These are phyloP conservation scores for Drosophila pseudoobscura DNA, from an alignment of 1,140 invertebrate genomes.

Conservation along the genomic window DNA sequence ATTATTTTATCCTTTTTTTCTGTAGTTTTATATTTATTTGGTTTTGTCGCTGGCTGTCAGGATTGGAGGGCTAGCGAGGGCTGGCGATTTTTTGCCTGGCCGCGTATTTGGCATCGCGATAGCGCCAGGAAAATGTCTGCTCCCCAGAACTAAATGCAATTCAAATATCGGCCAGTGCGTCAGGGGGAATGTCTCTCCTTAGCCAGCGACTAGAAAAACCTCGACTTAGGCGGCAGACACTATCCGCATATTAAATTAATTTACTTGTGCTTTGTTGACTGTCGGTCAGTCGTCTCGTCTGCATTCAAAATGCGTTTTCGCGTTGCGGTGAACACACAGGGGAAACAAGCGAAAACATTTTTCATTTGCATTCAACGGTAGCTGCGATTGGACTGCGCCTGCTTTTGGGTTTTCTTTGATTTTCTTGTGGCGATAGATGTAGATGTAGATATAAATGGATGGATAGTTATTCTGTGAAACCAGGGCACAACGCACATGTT, in stretches of 20 bases:
- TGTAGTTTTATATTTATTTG: constrained; percentile 36
- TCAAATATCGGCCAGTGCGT: constrained; percentile 72
- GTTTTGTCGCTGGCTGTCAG: constrained; percentile 37
- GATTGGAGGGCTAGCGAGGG: constrained; percentile 3
- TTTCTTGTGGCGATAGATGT: constrained; percentile 20
- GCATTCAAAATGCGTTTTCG: constrained; percentile 56
- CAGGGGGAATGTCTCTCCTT: constrained; percentile 49
- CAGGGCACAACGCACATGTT: constrained; percentile 64
- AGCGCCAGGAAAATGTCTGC: constrained; percentile 61
- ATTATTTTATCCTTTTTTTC: constrained; percentile 32
- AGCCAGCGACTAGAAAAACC: constrained; percentile 9
- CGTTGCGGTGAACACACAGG: constrained; percentile 27
- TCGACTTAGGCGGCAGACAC: constrained; percentile 35
- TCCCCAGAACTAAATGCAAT: constrained; percentile 36
- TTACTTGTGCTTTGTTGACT: constrained; percentile 34
- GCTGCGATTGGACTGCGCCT: constrained; percentile 14
- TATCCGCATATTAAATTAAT: constrained; percentile 69
- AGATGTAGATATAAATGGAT: background rate
- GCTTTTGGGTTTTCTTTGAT: constrained; percentile 41
- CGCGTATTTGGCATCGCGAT: constrained; percentile 66
- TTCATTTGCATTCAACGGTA: constrained; percentile 47
- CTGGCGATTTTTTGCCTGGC: constrained; percentile 61
- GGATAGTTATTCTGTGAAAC: constrained; percentile 46
- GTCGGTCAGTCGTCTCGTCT: constrained; percentile 42
- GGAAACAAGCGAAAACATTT: constrained; percentile 45